Conservation (phyloP, 2,888 invertebrate genomes). For the Melipona bicolor region DNA sequence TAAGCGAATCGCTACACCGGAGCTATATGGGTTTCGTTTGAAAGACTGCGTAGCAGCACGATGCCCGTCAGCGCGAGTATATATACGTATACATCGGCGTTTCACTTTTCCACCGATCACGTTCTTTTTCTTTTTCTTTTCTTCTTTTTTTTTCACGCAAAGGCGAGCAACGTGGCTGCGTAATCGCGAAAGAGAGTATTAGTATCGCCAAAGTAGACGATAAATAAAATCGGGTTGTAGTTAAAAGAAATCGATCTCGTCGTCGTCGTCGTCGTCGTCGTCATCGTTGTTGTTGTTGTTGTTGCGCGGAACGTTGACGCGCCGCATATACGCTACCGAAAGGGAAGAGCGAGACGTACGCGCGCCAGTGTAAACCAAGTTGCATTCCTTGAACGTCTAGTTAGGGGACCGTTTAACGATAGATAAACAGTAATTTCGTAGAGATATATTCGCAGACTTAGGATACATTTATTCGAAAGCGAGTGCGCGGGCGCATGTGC, state of each 20-base stretch:
- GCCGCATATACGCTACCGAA: background rate
- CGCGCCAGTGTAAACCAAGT: conserved; percentile 9
- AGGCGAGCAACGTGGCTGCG: conserved; percentile 21
- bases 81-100: background rate
- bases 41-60: conserved; percentile 31
- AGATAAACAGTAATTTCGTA: conserved; percentile 31
- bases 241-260: conserved; percentile 17
- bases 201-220: conserved; percentile 55
- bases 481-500: background rate
- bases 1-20: background rate
- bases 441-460: conserved; percentile 9
- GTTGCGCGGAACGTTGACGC: background rate
- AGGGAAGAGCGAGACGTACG: background rate
- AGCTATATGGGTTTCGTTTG: conserved; percentile 2
- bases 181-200: conserved; percentile 46
- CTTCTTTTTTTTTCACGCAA: background rate
- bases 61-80: background rate
- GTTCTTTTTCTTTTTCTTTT: background rate
- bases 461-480: conserved; percentile 5
- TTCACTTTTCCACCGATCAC: background rate
- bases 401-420: conserved; percentile 32
- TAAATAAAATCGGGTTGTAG: conserved; percentile 34
- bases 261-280: too few relatives aligned
- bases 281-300: background rate
- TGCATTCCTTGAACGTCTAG: conserved; percentile 31